Evolutionary conservation across 2,113 vertebrate species (phyloP).

Genomic region (Galemys pyrenaicus): DNA sequence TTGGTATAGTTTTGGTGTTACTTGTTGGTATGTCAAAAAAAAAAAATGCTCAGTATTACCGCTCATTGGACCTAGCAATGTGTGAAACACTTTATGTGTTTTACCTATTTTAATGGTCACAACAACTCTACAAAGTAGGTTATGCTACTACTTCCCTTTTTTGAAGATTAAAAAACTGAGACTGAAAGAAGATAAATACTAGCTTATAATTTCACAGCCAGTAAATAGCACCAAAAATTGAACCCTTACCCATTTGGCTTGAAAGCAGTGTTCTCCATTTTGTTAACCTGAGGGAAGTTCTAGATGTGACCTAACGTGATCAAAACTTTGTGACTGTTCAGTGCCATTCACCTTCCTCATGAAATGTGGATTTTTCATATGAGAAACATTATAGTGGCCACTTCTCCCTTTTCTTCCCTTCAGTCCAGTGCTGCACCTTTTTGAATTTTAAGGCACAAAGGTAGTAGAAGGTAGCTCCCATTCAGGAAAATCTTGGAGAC

Average conservation of each 20-base stretch:
- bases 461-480: neutral
- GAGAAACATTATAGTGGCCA: too few relatives aligned
- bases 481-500: neutral
- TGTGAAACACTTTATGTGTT: neutral
- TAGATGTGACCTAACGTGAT: neutral
- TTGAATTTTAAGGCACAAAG: neutral
- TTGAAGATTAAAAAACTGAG: neutral
- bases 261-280: neutral
- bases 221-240: neutral
- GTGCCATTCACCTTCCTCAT: neutral
- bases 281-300: neutral
- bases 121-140: rapidly evolving
- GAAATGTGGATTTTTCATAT: neutral
- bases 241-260: neutral
- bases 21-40: neutral
- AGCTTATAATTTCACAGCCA: neutral
- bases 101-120: neutral
- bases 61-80: neutral
- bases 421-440: neutral
- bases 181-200: neutral
- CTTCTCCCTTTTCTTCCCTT: rapidly evolving
- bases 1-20: neutral
- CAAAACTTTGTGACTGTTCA: neutral
- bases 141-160: neutral
- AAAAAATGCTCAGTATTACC: too few relatives aligned